Conservation (phyloP, 2,797 vertebrate species). For the Thripadectes ignobilis region DNA sequence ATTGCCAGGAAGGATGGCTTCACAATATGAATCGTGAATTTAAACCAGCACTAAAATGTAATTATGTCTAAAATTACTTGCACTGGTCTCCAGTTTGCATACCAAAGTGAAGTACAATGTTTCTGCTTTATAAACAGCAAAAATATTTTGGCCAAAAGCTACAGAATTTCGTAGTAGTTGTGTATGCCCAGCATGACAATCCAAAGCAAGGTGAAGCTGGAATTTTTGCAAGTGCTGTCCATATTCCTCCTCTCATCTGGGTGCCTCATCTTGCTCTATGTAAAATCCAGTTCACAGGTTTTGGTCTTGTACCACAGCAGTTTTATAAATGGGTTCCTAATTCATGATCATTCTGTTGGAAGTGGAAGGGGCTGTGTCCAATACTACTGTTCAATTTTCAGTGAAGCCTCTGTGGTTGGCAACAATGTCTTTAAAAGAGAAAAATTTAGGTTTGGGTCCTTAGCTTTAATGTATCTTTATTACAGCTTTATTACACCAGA, state of each 20-base stretch:
- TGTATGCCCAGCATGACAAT: not conserved
- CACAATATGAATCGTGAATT: not conserved
- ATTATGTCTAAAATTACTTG: not conserved
- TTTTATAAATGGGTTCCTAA: not conserved
- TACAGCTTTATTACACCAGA: not conserved
- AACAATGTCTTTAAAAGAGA: not conserved
- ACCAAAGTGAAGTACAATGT: not conserved
- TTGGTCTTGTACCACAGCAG: not conserved
- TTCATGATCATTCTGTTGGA: not conserved
- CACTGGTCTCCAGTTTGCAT: not conserved
- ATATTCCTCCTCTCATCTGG: not conserved
- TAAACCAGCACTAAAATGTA: not conserved
- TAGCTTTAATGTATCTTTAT: not conserved
- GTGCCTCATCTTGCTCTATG: not conserved
- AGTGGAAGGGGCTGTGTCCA: not conserved
- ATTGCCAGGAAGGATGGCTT: not conserved
- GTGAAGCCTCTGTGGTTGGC: rapidly evolving
- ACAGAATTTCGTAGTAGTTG: not conserved
- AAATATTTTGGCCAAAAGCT: not conserved
- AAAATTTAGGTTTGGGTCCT: not conserved
- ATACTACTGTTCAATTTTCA: not conserved
- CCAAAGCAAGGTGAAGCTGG: not conserved
- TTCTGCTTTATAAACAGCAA: not conserved
- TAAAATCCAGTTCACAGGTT: not conserved
- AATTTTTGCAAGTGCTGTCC: not conserved